A percentile compares a stretch with the other conserved stretches of the same genome.
phyloP scores from a whole-genome alignment of 2,797 vertebrate species.

The Caiman crocodilus region DNA sequence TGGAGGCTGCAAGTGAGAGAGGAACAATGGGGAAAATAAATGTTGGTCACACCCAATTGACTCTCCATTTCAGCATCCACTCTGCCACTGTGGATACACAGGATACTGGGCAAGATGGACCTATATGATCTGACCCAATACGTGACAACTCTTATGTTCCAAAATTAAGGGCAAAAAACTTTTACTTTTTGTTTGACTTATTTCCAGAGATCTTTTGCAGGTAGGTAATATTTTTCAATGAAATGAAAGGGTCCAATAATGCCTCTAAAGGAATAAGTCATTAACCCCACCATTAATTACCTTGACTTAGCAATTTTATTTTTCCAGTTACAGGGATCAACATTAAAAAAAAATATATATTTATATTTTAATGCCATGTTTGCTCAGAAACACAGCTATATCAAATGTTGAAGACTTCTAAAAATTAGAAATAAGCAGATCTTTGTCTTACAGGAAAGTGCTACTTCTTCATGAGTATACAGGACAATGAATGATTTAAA shows the following conservation, averaged over 20 bases:
- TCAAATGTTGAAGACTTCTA: not conserved
- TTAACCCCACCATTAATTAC: not conserved
- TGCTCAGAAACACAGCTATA: not conserved
- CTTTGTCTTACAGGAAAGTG: not conserved
- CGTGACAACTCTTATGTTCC: not conserved
- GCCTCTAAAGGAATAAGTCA: not conserved
- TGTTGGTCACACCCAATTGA: no score
- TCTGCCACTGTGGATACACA: no score
- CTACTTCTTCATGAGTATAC: not conserved
- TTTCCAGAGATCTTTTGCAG: not conserved
- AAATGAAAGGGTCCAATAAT: not conserved
- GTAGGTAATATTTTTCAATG: conserved; percentile 1
- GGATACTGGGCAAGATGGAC: no score
- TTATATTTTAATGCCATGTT: not conserved
- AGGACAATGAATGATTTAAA: not conserved
- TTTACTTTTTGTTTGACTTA: not conserved
- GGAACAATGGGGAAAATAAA: no score
- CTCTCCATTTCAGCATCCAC: no score
- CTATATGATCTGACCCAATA: no score
- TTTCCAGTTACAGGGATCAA: not conserved
- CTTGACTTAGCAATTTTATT: not conserved
- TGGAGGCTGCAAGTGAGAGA: not conserved
- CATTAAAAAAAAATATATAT: not conserved
- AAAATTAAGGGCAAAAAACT: not conserved
- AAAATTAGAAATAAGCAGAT: not conserved